These are phyloP conservation scores for Chaetodon trifasciatus DNA, from an alignment of 2,797 vertebrate genomes.

Conservation along the genomic window DNA sequence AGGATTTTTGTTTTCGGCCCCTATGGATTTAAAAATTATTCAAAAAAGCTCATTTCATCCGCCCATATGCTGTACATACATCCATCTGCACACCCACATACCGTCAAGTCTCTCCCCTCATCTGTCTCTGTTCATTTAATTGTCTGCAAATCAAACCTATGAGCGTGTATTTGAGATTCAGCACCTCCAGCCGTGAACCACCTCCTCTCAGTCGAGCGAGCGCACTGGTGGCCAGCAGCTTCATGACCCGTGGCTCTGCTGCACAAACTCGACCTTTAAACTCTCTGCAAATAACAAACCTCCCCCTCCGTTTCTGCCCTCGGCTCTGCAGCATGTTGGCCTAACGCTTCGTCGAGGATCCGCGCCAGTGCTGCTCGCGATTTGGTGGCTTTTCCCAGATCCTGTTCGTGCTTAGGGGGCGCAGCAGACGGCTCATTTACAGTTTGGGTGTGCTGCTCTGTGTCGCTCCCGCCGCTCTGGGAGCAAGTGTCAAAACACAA, in stretches of 20 bases:
- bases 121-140: neutral
- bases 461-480: conserved; percentile 66
- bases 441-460: conserved; percentile 67
- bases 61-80: neutral
- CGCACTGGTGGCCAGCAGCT: conserved; percentile 2
- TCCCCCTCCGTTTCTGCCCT: conserved; percentile 17
- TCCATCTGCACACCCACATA: neutral
- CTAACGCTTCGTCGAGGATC: conserved; percentile 49
- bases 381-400: conserved; percentile 57
- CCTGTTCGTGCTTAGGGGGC: conserved; percentile 35
- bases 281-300: conserved; percentile 7
- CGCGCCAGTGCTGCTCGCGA: conserved; percentile 48
- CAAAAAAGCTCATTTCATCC: neutral
- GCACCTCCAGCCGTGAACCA: neutral
- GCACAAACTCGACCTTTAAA: conserved; percentile 41
- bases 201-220: neutral
- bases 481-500: conserved; percentile 76
- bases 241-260: conserved; percentile 18
- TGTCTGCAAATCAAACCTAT: neutral
- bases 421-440: conserved; percentile 71
- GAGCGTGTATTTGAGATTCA: neutral
- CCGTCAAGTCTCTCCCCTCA: neutral
- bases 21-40: neutral
- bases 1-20: neutral
- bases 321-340: conserved; percentile 34